These are phyloP conservation scores for Microctonus aethiopoides DNA, from an alignment of 2,888 invertebrate genomes.

Conservation along the genomic window DNA sequence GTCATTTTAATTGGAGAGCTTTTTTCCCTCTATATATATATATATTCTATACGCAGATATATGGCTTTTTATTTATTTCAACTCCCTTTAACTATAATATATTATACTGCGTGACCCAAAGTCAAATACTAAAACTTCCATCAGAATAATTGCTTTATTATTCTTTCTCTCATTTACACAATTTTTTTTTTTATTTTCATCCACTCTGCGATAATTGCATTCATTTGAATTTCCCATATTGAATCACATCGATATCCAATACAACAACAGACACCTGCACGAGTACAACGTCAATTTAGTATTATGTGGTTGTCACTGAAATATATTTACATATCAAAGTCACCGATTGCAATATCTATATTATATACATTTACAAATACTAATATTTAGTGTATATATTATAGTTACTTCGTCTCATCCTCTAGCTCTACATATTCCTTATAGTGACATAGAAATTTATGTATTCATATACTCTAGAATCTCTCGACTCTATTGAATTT, in stretches of 20 bases:
- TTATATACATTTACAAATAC: no score
- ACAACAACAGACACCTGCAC: background rate
- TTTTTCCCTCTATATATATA: no score
- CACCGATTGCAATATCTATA: no score
- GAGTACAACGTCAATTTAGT: background rate
- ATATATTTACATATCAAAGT: conserved; percentile 11
- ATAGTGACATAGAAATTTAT: background rate
- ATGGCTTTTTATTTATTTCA: no score
- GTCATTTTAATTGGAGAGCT: conserved; percentile 38
- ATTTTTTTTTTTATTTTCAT: background rate
- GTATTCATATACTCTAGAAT: background rate
- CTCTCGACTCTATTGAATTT: background rate
- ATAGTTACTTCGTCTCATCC: no score
- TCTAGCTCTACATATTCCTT: no score
- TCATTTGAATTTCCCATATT: background rate
- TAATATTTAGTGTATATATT: no score
- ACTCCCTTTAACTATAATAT: no score
- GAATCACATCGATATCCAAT: background rate
- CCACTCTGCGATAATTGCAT: background rate
- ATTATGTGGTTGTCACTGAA: background rate
- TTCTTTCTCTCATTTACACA: background rate
- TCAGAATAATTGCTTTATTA: no score
- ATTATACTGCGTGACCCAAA: no score
- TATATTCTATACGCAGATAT: no score
- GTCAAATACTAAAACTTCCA: no score